Percentiles rank a stretch among this genome's conserved stretches.
Evolutionary conservation across 2,113 vertebrate genomes (phyloP).

Genomic region (Microtus ochrogaster): DNA sequence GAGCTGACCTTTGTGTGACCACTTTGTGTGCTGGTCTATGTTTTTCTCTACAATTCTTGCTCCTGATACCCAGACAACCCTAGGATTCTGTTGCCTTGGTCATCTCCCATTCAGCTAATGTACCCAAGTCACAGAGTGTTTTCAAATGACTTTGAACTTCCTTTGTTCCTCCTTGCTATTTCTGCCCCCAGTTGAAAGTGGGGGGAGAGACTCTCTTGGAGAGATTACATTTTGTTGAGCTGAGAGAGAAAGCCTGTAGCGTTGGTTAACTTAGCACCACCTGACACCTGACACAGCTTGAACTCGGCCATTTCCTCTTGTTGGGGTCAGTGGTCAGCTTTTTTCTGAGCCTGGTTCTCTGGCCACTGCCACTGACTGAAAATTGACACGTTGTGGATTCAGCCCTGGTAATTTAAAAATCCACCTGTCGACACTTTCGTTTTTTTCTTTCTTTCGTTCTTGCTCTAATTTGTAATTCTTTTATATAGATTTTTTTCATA

Average conservation of each 20-base stretch:
- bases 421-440: background rate
- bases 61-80: background rate
- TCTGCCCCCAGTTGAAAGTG: background rate
- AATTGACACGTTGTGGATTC: background rate
- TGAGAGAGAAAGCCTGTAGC: background rate
- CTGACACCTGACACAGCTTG: background rate
- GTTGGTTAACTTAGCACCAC: background rate
- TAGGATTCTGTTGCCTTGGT: background rate
- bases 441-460: background rate
- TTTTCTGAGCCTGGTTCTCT: constrained; percentile 1
- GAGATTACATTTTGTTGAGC: constrained; percentile 42
- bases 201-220: background rate
- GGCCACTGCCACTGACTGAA: background rate
- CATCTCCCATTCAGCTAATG: background rate
- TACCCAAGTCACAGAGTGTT: background rate
- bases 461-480: background rate
- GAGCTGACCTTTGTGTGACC: background rate
- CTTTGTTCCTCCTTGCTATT: background rate
- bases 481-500: background rate
- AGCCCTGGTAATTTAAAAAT: background rate
- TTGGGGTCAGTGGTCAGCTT: constrained; percentile 9
- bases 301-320: background rate
- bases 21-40: background rate
- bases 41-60: background rate
- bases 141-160: constrained; percentile 28